phyloP scores from a whole-genome alignment of 2,797 vertebrate genomes.

The Diplodus puntazzo region DNA sequence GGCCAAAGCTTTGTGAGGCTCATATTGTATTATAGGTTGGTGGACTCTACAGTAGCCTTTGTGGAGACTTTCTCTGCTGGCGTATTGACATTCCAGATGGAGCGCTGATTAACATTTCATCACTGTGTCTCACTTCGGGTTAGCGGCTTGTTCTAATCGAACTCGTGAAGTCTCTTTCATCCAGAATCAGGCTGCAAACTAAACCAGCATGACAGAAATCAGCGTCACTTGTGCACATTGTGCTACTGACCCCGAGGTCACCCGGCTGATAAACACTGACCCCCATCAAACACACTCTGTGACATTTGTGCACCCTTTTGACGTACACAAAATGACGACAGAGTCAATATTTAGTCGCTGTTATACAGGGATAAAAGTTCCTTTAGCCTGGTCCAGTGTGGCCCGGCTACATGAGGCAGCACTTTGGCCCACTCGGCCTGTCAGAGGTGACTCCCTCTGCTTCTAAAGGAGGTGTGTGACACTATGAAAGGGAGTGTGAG shows the following conservation, averaged over 20 bases:
- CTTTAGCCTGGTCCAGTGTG: not conserved
- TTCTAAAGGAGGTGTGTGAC: constrained; percentile 14
- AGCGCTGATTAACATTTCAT: not conserved
- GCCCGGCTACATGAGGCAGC: constrained; percentile 57
- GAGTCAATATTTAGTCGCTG: not conserved
- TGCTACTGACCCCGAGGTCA: not conserved
- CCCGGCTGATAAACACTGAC: constrained; percentile 14
- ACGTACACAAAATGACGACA: not conserved
- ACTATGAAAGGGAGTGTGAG: not conserved
- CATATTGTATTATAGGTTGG: not conserved
- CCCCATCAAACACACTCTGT: not conserved
- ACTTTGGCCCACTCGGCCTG: too few species aligned
- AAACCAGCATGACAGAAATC: not conserved
- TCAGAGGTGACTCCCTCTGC: constrained; percentile 20
- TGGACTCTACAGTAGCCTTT: not conserved
- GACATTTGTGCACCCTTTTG: constrained; percentile 2
- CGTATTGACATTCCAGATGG: constrained; percentile 18
- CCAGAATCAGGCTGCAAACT: not conserved
- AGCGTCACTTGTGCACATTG: not conserved
- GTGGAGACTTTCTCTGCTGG: not conserved
- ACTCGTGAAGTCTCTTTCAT: not conserved
- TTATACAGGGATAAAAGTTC: constrained; percentile 16
- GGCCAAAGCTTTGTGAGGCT: not conserved
- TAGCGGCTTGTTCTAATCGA: not conserved
- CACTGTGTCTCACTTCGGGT: not conserved